Evolutionary conservation across 2,888 invertebrate genomes (phyloP).

Genomic region (Ormyrus labotus): DNA sequence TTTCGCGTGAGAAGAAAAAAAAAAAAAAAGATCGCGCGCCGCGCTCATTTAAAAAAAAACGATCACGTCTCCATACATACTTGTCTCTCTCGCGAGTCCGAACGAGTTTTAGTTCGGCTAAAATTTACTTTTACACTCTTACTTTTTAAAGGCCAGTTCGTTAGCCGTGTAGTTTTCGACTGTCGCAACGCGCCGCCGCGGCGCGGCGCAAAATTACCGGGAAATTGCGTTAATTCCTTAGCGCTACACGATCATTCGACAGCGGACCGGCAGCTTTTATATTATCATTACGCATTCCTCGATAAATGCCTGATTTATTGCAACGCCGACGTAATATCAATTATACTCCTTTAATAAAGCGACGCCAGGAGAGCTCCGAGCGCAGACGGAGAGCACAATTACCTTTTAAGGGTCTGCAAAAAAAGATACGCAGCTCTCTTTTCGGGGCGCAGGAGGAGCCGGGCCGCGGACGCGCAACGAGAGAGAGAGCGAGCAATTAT

Average conservation of each 20-base stretch:
- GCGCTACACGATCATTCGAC: not conserved
- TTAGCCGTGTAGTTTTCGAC: conserved; percentile 23
- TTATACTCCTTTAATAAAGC: not conserved
- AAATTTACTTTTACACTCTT: conserved; percentile 10
- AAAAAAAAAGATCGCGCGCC: too few species aligned
- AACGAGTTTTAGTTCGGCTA: conserved; percentile 16
- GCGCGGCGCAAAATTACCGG: not conserved
- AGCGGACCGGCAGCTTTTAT: not conserved
- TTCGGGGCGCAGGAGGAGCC: not conserved
- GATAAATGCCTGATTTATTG: too few species aligned
- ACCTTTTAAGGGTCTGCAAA: too few species aligned
- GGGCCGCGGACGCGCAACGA: not conserved
- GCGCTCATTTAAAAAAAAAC: not conserved
- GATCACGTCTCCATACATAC: not conserved
- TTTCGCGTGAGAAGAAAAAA: not conserved
- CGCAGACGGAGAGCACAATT: too few species aligned
- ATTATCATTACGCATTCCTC: too few species aligned
- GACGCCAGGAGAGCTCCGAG: not conserved
- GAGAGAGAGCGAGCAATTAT: conserved; percentile 39
- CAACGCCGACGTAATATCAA: not conserved
- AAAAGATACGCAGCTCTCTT: conserved; percentile 6
- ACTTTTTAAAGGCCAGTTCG: conserved; percentile 9
- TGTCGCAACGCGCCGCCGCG: conserved; percentile 1
- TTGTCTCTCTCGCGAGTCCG: not conserved
- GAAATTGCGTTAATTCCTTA: conserved; percentile 23